Percentiles rank a stretch among this genome's conserved stretches.
Conservation (phyloP, 2,113 vertebrate genomes). For the Hassar affinis region DNA sequence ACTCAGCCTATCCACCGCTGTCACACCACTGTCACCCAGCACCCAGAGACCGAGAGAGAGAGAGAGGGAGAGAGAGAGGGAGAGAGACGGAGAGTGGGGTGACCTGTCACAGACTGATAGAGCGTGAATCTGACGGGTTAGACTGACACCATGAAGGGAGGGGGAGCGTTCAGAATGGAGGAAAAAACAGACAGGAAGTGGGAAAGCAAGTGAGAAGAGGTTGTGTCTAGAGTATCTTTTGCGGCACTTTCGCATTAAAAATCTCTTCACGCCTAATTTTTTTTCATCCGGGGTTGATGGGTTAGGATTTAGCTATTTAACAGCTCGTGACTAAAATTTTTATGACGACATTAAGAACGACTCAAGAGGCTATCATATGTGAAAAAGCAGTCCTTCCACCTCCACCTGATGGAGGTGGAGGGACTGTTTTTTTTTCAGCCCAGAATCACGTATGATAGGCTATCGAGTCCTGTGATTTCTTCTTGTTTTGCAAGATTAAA, state of each 20-base stretch:
- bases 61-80: slow-evolving; percentile 44
- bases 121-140: slow-evolving; percentile 62
- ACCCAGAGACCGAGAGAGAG: slow-evolving; percentile 31
- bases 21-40: slow-evolving; percentile 68
- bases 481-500: too few species aligned
- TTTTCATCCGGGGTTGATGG: neutral
- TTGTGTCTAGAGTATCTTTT: neutral
- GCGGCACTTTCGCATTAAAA: neutral
- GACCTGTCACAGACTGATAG: slow-evolving; percentile 63
- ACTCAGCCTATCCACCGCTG: slow-evolving; percentile 69
- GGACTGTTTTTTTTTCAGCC: too few species aligned
- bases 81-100: slow-evolving; percentile 48
- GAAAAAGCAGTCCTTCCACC: too few species aligned
- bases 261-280: neutral
- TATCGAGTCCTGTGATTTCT: too few species aligned
- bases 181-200: neutral
- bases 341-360: neutral
- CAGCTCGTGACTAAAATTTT: neutral
- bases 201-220: slow-evolving; percentile 47
- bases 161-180: neutral
- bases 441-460: too few species aligned
- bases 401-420: too few species aligned
- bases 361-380: neutral
- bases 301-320: neutral
- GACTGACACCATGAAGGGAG: slow-evolving; percentile 55